Percentiles rank a stretch among this genome's conserved stretches.
Evolutionary conservation across 2,888 invertebrate genomes (phyloP).

Genomic region (Microctonus hyperodae): DNA sequence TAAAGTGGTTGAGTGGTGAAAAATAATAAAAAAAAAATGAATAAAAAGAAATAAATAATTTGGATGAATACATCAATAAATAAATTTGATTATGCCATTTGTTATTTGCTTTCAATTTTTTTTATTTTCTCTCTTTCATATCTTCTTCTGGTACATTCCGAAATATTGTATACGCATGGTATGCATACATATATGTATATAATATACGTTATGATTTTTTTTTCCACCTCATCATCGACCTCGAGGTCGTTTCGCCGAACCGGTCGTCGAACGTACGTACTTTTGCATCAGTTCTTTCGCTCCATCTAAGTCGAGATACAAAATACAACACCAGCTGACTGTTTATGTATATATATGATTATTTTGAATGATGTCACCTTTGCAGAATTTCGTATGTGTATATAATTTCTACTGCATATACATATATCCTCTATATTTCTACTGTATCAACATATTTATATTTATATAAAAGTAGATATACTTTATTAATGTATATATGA

Average conservation of each 20-base stretch:
- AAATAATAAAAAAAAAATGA: not conserved
- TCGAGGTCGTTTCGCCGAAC: conserved; percentile 44
- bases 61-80: not conserved
- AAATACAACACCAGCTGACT: conserved; percentile 53
- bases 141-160: not conserved
- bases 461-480: no score
- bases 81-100: not conserved
- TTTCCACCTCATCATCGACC: conserved; percentile 29
- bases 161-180: not conserved
- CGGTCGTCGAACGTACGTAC: conserved; percentile 34
- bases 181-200: not conserved
- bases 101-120: no score
- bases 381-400: conserved; percentile 49
- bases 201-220: conserved; percentile 29
- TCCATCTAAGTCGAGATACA: conserved; percentile 62
- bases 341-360: conserved; percentile 27
- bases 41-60: not conserved
- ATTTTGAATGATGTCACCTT: conserved; percentile 57
- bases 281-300: conserved; percentile 58
- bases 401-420: conserved; percentile 18
- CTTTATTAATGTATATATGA: not conserved
- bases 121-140: no score
- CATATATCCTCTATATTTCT: not conserved
- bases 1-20: not conserved
- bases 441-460: not conserved